Evolutionary conservation across 2,888 invertebrate species (phyloP).

Genomic region (Chamaedrilus cognettii): DNA sequence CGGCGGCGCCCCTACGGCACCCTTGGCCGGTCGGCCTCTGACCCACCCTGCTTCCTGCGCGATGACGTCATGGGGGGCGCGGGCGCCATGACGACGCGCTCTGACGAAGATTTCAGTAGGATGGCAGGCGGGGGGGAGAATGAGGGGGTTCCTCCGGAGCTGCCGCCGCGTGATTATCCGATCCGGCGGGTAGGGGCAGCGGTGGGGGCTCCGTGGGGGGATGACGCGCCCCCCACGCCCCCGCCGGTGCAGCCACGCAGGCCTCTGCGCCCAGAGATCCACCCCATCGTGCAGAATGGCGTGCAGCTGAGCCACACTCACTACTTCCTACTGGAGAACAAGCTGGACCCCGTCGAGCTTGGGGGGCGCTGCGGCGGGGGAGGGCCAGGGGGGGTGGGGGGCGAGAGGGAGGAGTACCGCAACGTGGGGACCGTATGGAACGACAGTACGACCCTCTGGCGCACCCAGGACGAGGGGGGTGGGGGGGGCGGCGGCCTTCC

Average conservation of each 20-base stretch:
- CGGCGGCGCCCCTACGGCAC: too few species aligned
- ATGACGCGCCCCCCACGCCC: too few species aligned
- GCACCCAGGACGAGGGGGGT: too few species aligned
- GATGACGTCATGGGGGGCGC: too few species aligned
- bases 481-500: too few species aligned
- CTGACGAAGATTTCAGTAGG: too few species aligned
- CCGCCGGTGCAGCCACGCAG: neutral
- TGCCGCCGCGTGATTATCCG: neutral
- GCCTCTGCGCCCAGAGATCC: neutral
- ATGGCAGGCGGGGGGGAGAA: too few species aligned
- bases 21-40: neutral
- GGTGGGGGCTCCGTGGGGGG: too few species aligned
- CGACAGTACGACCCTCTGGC: neutral
- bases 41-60: neutral
- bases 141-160: neutral
- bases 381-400: too few species aligned
- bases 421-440: neutral
- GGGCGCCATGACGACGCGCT: too few species aligned
- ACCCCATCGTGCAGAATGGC: neutral
- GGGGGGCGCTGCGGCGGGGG: neutral
- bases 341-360: neutral
- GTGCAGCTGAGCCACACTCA: neutral
- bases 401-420: slow-evolving; percentile 1
- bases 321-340: slow-evolving; percentile 5
- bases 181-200: neutral